Evolutionary conservation across 2,113 vertebrate genomes (phyloP).

Genomic region (Madoqua kirkii): DNA sequence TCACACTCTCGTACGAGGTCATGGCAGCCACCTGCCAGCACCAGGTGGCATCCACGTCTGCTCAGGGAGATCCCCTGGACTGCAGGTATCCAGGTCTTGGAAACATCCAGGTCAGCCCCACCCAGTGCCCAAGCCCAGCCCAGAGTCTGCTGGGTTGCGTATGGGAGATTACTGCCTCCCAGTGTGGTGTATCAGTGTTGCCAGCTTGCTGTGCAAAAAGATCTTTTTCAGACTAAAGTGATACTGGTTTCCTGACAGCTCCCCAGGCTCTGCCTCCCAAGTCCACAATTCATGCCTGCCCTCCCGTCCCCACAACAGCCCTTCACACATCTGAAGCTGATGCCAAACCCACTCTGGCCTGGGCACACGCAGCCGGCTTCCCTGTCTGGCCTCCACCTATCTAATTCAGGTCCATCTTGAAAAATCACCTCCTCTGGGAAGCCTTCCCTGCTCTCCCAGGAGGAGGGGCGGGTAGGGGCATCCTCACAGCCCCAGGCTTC

Average conservation of each 20-base stretch:
- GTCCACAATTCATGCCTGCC: background rate
- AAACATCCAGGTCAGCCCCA: background rate
- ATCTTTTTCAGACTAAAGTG: background rate
- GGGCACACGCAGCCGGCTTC: accelerated
- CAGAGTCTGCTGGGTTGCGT: accelerated
- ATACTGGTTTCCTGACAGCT: background rate
- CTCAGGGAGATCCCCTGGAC: accelerated
- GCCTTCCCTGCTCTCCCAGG: background rate
- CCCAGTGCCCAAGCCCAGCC: background rate
- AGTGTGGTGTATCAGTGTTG: accelerated
- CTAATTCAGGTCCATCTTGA: background rate
- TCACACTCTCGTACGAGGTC: background rate
- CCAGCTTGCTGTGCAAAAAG: background rate
- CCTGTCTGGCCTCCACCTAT: background rate
- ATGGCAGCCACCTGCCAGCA: background rate
- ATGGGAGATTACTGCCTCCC: too few species aligned
- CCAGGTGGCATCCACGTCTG: accelerated
- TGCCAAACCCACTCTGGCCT: background rate
- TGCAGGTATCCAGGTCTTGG: background rate
- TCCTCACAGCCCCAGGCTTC: background rate
- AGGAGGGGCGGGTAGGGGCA: background rate
- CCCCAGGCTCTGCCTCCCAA: background rate
- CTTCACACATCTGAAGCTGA: background rate
- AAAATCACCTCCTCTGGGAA: background rate
- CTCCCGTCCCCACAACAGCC: accelerated